Base-by-base conservation (phyloP, 2,888 invertebrate genomes). In the Drosophila rellima region DNA sequence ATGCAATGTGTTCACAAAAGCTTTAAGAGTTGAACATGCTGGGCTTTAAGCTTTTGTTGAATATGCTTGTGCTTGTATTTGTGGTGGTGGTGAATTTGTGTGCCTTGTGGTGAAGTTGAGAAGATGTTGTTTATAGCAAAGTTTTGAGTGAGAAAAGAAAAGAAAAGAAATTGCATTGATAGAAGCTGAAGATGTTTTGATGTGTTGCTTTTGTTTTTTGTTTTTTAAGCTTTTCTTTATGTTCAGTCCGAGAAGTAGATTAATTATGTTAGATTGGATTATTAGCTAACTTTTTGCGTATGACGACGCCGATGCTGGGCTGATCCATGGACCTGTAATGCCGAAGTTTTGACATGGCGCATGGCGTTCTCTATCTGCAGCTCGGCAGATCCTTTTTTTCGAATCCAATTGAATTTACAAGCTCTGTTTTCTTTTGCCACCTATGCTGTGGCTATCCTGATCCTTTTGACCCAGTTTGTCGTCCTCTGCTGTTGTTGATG, bases 341-440 rank as follows among this genome's bases (percentile, higher is more conserved):
- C 93, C 96, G 95, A 93, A 96, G 95, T 93, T 95, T 94, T 93
- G 95, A 94, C 95, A 95, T 95, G 94, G 94, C 94, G 94, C 95
- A 95, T 95, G 93, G 90, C 82, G 82, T 87, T 79, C 68, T 72
- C 65, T 60, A 60, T 62, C 89, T 91, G 89, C 86, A 77, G 78
- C 75, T 67, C 45, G 54, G 81, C 75, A 79, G 81, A 78, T 79
- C 69, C 68, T 59, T 57, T 61, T 42, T 42, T 59, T 57, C 48
- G 44, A 60, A 62, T 63, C 64, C 73, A 42, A 57, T 31, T 26
- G 23, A 35, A 44, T 17, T n/a, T n/a, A 31, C 11, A 42, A 31
- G 20, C 18, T 23, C 17, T 6, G 6, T 10, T 10, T 8, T 42
- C 13, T 39, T 11, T 17, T 18, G 18, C 18, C 40, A 52, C 26